Evolutionary conservation across 2,888 invertebrate genomes (phyloP).

Genomic region (Andrena haemorrhoa): DNA sequence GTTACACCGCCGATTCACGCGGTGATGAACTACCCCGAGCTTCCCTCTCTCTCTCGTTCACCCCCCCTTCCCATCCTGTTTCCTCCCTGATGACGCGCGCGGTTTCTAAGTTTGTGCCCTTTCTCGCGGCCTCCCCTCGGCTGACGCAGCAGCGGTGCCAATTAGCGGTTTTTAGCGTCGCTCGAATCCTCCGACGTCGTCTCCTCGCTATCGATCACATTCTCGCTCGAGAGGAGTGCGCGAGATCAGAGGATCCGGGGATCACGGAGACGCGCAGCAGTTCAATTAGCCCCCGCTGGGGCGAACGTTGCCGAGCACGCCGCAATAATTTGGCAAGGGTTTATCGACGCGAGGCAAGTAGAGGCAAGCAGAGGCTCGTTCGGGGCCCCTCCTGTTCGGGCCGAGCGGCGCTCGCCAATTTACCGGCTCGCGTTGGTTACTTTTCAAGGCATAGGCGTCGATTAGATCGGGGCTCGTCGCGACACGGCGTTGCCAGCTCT

Average conservation of each 20-base stretch:
- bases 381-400: neutral
- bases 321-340: constrained; percentile 29
- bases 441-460: constrained; percentile 43
- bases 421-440: constrained; percentile 29
- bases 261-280: constrained; percentile 3
- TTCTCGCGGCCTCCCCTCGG: constrained; percentile 32
- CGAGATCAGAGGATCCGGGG: constrained; percentile 1
- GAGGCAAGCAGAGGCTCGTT: neutral
- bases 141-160: constrained; percentile 57
- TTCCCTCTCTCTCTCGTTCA: constrained; percentile 23
- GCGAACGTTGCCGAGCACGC: neutral
- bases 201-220: neutral
- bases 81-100: constrained; percentile 24
- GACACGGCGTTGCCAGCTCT: constrained; percentile 26
- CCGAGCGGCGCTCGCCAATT: constrained; percentile 40
- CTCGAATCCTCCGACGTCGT: neutral
- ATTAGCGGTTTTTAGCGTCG: constrained; percentile 64
- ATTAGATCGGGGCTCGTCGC: constrained; percentile 50
- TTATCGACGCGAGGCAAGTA: constrained; percentile 34
- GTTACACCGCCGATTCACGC: constrained; percentile 78
- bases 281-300: neutral
- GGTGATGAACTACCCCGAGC: constrained; percentile 76
- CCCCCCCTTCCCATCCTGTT: neutral
- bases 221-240: neutral
- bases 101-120: constrained; percentile 34